A percentile compares a stretch with the other conserved stretches of the same genome.
phyloP scores from a whole-genome alignment of 2,888 invertebrate genomes.

The Morpho achilles region DNA sequence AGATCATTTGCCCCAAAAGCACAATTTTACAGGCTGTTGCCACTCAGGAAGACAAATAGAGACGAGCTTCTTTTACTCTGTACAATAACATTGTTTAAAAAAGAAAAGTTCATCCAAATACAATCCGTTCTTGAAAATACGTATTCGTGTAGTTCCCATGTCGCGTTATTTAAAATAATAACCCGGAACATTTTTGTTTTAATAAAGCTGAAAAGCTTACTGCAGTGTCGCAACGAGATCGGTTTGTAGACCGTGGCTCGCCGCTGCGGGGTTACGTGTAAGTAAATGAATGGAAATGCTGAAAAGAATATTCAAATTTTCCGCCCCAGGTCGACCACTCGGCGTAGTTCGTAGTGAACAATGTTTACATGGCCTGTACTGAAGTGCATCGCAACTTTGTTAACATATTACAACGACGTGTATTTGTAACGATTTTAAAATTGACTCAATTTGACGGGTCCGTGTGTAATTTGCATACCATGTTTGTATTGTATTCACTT shows the following conservation, averaged over 20 bases:
- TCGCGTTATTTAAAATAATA: slow-evolving; percentile 21
- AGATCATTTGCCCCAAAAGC: no score
- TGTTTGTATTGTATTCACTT: no score
- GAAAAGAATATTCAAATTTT: slow-evolving; percentile 24
- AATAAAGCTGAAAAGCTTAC: slow-evolving; percentile 23
- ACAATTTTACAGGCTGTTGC: no score
- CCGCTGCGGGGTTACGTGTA: slow-evolving; percentile 17
- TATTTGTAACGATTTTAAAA: background rate
- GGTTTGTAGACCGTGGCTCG: slow-evolving; percentile 17
- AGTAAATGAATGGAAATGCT: slow-evolving; percentile 24
- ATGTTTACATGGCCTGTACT: slow-evolving; percentile 20
- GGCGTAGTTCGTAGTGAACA: slow-evolving; percentile 3
- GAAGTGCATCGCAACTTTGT: slow-evolving; percentile 17
- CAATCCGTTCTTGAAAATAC: slow-evolving; percentile 14
- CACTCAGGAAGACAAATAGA: no score
- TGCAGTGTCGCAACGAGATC: slow-evolving; percentile 19
- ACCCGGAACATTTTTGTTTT: slow-evolving; percentile 22
- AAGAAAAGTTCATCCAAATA: slow-evolving; percentile 9
- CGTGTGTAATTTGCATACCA: no score
- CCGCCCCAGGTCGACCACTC: slow-evolving; percentile 11
- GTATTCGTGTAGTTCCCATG: slow-evolving; percentile 12
- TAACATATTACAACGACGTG: slow-evolving; percentile 12
- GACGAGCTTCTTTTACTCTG: no score
- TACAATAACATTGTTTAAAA: slow-evolving; percentile 8
- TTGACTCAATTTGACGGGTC: no score